These are phyloP conservation scores for Carollia perspicillata DNA, from an alignment of 2,113 vertebrate genomes.

Conservation along the genomic window DNA sequence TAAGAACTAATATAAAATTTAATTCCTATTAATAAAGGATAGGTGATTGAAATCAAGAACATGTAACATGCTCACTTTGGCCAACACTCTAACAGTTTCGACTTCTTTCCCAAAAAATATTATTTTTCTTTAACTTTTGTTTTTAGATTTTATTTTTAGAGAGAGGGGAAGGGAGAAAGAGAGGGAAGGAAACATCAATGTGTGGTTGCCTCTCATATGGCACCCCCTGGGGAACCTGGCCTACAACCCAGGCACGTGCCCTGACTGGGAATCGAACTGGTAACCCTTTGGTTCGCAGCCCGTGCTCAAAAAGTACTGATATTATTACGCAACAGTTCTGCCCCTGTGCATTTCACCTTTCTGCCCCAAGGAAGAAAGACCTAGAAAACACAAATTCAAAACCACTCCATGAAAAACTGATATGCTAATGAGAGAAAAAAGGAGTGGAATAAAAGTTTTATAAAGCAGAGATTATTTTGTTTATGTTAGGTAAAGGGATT, in stretches of 20 bases:
- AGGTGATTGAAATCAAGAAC: background rate
- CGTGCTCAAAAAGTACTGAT: background rate
- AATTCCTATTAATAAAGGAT: background rate
- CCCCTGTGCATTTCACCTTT: background rate
- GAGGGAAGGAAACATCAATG: too few relatives aligned
- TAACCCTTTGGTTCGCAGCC: too few relatives aligned
- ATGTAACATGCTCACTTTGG: background rate
- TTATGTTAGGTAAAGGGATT: conserved; percentile 87
- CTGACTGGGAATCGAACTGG: too few relatives aligned
- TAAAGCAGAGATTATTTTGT: background rate
- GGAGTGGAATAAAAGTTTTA: conserved; percentile 35
- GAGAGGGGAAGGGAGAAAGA: background rate
- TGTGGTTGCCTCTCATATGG: too few relatives aligned
- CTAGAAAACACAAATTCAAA: background rate
- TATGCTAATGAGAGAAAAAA: background rate
- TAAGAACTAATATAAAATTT: too few relatives aligned
- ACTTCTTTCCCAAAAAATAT: background rate
- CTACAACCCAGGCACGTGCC: too few relatives aligned
- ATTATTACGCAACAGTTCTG: background rate
- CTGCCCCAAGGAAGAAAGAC: background rate
- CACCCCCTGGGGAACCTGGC: too few relatives aligned
- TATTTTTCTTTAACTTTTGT: too few relatives aligned
- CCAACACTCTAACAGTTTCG: background rate
- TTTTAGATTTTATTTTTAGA: too few relatives aligned
- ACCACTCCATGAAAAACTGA: background rate